These are phyloP conservation scores for Eupithecia pulchellata DNA, from an alignment of 2,888 invertebrate species.

Conservation along the genomic window DNA sequence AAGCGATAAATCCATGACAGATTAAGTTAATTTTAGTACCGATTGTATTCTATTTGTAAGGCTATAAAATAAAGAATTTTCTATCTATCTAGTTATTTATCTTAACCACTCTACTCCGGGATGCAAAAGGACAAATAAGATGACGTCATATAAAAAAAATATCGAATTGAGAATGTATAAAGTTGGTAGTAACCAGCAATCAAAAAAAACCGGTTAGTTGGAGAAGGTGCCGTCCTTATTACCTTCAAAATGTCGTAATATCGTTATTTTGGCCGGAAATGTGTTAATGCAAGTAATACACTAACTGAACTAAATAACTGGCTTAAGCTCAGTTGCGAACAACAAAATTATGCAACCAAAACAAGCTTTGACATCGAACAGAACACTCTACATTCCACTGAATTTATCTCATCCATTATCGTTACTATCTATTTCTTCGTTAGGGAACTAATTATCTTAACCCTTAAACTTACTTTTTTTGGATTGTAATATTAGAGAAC, in stretches of 20 bases:
- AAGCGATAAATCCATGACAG: no score
- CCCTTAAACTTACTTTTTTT: background rate
- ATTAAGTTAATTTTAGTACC: no score
- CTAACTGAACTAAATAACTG: background rate
- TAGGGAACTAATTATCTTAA: background rate
- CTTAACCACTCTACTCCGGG: no score
- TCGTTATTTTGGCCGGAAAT: background rate
- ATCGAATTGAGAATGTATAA: background rate
- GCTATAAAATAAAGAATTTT: no score
- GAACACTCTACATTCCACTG: background rate
- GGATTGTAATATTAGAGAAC: no score
- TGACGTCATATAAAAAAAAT: no score
- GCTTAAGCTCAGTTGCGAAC: background rate
- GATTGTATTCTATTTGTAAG: no score
- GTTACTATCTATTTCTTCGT: background rate
- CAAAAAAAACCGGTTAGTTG: background rate
- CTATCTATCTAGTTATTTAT: no score
- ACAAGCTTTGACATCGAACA: background rate
- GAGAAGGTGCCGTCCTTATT: background rate
- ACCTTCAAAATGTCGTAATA: background rate
- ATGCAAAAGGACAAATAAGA: no score
- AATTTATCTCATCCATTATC: background rate
- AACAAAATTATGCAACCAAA: slow-evolving; percentile 1
- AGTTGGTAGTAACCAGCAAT: background rate
- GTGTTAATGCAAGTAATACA: background rate